Conservation (phyloP, 2,888 invertebrate genomes). For the Pteria penguin region DNA sequence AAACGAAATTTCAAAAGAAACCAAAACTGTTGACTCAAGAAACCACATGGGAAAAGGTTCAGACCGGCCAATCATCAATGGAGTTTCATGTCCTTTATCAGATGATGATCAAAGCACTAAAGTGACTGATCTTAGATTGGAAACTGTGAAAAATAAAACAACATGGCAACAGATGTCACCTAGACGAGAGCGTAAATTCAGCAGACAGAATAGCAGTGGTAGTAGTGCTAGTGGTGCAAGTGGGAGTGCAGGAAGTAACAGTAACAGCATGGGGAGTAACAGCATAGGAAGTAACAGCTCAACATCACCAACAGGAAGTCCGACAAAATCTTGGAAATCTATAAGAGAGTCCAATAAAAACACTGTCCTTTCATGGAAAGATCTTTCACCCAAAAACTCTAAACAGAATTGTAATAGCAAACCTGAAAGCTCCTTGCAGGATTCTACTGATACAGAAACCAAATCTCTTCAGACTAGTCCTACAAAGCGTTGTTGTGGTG, state of each 20-base stretch:
- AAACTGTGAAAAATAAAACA: conserved; percentile 29
- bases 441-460: neutral
- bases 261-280: conserved; percentile 36
- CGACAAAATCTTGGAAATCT: conserved; percentile 39
- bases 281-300: conserved; percentile 26
- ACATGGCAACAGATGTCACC: conserved; percentile 46
- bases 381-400: conserved; percentile 64
- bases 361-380: conserved; percentile 65
- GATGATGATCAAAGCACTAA: conserved; percentile 2
- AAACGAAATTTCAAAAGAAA: conserved; percentile 1
- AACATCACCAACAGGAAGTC: conserved; percentile 29
- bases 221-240: conserved; percentile 31
- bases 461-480: neutral
- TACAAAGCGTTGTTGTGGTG: neutral
- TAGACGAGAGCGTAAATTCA: conserved; percentile 36
- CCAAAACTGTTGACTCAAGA: neutral
- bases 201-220: conserved; percentile 16
- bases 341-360: conserved; percentile 42
- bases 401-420: neutral
- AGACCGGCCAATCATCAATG: conserved; percentile 21
- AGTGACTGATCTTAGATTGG: conserved; percentile 24
- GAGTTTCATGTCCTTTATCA: neutral
- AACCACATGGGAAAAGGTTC: neutral
- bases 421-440: neutral
- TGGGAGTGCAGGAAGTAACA: conserved; percentile 28